Evolutionary conservation across 2,797 vertebrate species (phyloP).

Genomic region (Poeciliopsis gracilis): DNA sequence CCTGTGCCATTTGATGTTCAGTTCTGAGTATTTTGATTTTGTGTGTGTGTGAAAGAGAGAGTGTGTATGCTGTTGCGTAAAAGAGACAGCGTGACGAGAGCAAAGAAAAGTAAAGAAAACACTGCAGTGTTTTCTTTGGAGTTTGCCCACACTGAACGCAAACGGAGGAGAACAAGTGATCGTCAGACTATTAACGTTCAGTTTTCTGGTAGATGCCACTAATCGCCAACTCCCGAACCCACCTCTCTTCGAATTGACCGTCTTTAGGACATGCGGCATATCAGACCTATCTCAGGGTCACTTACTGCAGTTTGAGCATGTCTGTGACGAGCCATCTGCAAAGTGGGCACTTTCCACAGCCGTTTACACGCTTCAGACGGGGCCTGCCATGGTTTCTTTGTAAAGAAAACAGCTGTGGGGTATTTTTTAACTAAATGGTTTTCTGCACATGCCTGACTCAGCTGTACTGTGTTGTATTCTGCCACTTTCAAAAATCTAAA

Average conservation of each 20-base stretch:
- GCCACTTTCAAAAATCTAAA: not conserved
- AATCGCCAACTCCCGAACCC: conserved; percentile 20
- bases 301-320: conserved; percentile 53
- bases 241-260: not conserved
- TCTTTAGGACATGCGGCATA: conserved; percentile 17
- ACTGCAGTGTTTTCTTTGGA: conserved; percentile 72
- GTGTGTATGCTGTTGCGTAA: conserved; percentile 10
- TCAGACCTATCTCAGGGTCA: conserved; percentile 49
- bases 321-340: conserved; percentile 26
- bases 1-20: conserved; percentile 47
- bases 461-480: not conserved
- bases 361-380: conserved; percentile 37
- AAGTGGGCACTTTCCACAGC: conserved; percentile 44
- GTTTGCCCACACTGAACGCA: conserved; percentile 44
- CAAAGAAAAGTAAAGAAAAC: conserved; percentile 65
- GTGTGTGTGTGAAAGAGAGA: not conserved
- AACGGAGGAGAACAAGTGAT: conserved; percentile 54
- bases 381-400: conserved; percentile 30
- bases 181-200: conserved; percentile 65
- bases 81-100: conserved; percentile 28
- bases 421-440: conserved; percentile 35
- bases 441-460: conserved; percentile 29
- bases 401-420: conserved; percentile 54
- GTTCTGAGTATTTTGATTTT: conserved; percentile 35
- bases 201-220: conserved; percentile 45